Evolutionary conservation across 35 echinoderm and acorn worm species (phyloP).

Genomic region (Eucidaris tribuloides): DNA sequence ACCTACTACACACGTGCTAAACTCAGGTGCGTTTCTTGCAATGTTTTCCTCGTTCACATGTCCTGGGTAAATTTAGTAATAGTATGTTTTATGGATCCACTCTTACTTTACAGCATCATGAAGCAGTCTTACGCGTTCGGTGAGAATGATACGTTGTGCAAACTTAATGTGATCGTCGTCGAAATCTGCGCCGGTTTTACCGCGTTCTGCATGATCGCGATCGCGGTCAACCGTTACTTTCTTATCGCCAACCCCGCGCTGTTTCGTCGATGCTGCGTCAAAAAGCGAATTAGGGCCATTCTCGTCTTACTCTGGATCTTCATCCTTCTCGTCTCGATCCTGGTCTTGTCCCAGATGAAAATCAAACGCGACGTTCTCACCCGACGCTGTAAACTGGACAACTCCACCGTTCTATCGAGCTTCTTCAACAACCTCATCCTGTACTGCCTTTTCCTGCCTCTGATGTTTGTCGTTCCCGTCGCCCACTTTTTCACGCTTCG

Average conservation of each 20-base stretch:
- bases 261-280: not conserved
- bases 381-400: not conserved
- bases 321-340: not conserved
- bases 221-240: not conserved
- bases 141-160: not conserved
- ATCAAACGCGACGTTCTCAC: not conserved
- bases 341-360: not conserved
- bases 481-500: not conserved
- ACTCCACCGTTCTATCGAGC: not conserved
- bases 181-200: not conserved
- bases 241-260: not conserved
- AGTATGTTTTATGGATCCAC: not conserved
- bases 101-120: not conserved
- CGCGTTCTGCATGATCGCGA: not conserved
- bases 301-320: not conserved
- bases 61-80: not conserved
- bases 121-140: not conserved
- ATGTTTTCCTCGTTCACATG: not conserved
- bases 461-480: not conserved
- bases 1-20: not conserved
- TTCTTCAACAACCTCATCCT: not conserved
- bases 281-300: not conserved
- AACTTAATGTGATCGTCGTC: not conserved
- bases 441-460: not conserved
- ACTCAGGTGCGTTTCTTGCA: not conserved